Evolutionary conservation across 1,140 invertebrate genomes (phyloP), one percentile per base, ranked within the genome.

Genomic region (Drosophila leontia): DNA sequence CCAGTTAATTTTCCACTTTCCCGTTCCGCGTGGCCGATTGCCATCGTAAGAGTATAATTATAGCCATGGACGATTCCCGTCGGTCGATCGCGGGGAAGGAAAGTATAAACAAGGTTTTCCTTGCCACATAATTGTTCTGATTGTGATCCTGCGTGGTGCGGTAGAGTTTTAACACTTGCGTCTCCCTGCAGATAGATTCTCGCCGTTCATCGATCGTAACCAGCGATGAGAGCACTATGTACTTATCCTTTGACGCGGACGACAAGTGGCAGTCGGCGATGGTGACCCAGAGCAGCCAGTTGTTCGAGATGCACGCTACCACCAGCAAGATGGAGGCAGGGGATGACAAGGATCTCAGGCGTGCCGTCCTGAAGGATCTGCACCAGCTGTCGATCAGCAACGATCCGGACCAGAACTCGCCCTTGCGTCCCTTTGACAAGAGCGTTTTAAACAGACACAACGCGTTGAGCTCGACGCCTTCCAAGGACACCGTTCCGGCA

Each of bases 161-260:
- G 9, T 35, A 8, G 23, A 29, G 17, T 55, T 37, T 55, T 53
- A 32, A 69, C 2, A 2, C 3, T 9, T 29, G 0, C 5, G 8
- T 23, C 9, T 17, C 13, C 4, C 12, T 53, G 12, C 67, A 70
- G 67, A 45, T 34, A 1, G 80, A 90, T 45, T 80, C 86, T 4
- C 76, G 82, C 8, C 75, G 71, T 3, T 53, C 61, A 7, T 81
- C 82, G 8, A 62, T 82, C 35, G 62, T 65, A 34, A 35, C 67
- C 19, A 74, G 34, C 32, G 85, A 90, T 51, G 86, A 91, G 8
- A 91, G 86, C 34, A 79, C 75, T 29, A 86, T 92, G 85, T 92
- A 92, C 70, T 80, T 92, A 26, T 92, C 91, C 50, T 92, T 92
- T 56, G 91, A 82, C 42, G 57, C 72, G 4, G 81, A 91, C 29